Base-by-base conservation (phyloP, 2,888 invertebrate genomes). In the Gnatocerus cornutus region DNA sequence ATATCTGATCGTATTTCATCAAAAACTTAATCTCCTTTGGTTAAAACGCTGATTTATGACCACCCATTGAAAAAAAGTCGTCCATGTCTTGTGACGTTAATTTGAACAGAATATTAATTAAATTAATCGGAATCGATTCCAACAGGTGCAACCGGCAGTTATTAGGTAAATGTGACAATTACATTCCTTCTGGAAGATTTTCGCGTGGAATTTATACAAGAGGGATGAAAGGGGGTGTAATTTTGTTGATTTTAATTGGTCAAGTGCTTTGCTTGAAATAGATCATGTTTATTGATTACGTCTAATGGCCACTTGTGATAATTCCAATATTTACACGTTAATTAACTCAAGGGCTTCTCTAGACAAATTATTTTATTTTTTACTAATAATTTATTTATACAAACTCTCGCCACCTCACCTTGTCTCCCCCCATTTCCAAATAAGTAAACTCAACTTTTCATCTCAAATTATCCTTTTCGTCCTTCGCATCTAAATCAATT, bases 101-200 rank as follows among this genome's bases (percentile, higher is more conserved):
- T 50, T 29, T 27, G 29, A 50, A 27, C 12, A 14, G 50, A 29
- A 50, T 16, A 50, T 50, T 50, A 27, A 50, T 50, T 50, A 50
- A 50, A 50, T 50, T 30, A 50, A 6, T 29, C 16, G 9, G 50
- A 50, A 29, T 50, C 50, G 50, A 50, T 50, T 16, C 46, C 46
- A 16, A 50, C 50, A 50, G 50, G 29, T 50, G 50, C 30, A 50
- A 10, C 27, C 50, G 50, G 50, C 50, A 50, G 50, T 30, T 50
- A 50, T 50, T 50, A 50, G 48, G 46, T 46, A 13, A 50, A 50
- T 27, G 30, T 50, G 50, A 50, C 50, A 50, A 50, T 50, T 50
- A 50, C 50, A 48, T 48, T 48, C 21, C 48, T 21, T 14, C 9
- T 50, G 4, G 10, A 50, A 50, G 50, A 50, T 50, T 50, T 16